Percentiles rank a stretch among this genome's conserved stretches.
These are phyloP conservation scores for Prunella strophiata DNA, from an alignment of 2,797 vertebrate species.

Conservation along the genomic window DNA sequence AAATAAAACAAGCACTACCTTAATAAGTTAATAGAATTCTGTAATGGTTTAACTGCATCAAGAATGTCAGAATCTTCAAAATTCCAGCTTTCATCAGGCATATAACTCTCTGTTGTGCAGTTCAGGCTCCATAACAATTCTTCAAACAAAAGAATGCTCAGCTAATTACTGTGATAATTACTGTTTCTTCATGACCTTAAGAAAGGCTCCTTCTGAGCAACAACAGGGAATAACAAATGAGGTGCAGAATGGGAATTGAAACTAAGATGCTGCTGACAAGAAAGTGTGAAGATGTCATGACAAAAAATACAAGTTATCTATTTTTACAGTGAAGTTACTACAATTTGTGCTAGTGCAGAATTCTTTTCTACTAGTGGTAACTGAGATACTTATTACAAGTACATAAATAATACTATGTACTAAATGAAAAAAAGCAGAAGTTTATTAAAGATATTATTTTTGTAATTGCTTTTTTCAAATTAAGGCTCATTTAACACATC, in stretches of 20 bases:
- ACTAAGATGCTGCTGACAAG: background rate
- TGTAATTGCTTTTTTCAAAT: background rate
- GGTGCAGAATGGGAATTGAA: background rate
- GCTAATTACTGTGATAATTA: background rate
- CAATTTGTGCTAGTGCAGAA: background rate
- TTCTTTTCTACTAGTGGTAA: background rate
- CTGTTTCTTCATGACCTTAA: background rate
- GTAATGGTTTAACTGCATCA: background rate
- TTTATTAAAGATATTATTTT: background rate
- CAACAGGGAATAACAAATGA: background rate
- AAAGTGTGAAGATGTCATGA: background rate
- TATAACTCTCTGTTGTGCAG: background rate
- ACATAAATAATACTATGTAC: background rate
- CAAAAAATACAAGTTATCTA: background rate
- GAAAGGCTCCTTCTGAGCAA: background rate
- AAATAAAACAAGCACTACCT: conserved; percentile 14
- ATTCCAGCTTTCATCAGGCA: background rate
- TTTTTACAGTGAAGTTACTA: background rate
- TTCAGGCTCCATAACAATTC: background rate
- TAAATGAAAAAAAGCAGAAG: background rate
- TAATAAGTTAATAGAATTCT: background rate
- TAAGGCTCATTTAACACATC: background rate
- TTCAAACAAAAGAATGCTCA: background rate
- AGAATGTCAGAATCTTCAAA: background rate
- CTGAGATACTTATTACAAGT: background rate